phyloP scores from a whole-genome alignment of 2,113 vertebrate genomes.

The Blennius ocellaris region DNA sequence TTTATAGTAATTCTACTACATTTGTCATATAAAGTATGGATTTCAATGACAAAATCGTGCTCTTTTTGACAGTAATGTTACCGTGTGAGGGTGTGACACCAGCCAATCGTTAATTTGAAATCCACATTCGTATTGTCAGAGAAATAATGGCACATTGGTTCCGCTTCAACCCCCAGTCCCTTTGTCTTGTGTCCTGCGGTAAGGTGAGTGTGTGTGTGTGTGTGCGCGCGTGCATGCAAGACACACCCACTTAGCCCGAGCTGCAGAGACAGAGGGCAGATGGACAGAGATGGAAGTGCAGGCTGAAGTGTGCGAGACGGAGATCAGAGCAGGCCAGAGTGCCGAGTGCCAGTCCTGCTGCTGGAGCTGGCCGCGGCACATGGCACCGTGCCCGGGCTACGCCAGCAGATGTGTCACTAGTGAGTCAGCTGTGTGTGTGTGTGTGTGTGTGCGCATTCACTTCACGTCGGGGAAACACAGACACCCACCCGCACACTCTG shows the following conservation, averaged over 20 bases:
- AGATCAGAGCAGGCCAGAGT: constrained; percentile 73
- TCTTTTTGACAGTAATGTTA: background rate
- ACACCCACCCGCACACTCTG: constrained; percentile 54
- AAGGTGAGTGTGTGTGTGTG: constrained; percentile 5
- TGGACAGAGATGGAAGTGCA: constrained; percentile 61
- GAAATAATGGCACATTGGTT: constrained; percentile 23
- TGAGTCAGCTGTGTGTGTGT: constrained; percentile 75
- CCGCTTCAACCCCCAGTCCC: constrained; percentile 19
- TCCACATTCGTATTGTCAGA: background rate
- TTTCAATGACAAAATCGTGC: background rate
- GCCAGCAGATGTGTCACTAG: constrained; percentile 80
- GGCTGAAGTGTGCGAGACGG: constrained; percentile 69
- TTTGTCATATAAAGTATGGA: constrained; percentile 13
- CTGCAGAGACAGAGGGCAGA: constrained; percentile 66
- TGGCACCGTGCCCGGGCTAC: constrained; percentile 72
- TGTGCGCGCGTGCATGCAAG: constrained; percentile 28
- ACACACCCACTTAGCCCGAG: constrained; percentile 52
- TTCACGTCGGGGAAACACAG: constrained; percentile 36
- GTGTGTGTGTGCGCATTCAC: background rate
- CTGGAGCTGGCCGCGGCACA: constrained; percentile 71
- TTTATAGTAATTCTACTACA: background rate
- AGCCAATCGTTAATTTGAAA: constrained; percentile 5
- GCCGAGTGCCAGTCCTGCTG: constrained; percentile 75
- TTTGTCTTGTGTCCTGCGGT: constrained; percentile 38
- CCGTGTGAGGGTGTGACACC: background rate